Base-by-base conservation (phyloP, 2,113 vertebrate genomes). In the Arenaria interpres region DNA sequence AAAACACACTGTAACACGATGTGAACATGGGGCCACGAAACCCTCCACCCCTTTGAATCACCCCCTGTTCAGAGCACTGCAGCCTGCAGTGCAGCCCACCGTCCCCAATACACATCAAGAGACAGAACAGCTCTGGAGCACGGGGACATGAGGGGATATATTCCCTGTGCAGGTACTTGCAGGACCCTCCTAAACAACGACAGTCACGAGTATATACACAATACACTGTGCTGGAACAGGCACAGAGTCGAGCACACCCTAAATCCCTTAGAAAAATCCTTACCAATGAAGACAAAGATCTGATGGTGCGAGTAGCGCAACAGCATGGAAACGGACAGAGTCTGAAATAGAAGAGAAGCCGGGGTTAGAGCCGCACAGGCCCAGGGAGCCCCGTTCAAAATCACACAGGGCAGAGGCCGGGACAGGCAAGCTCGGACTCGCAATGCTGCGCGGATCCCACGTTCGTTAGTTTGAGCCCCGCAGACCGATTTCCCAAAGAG, bases 231-330 rank as follows among this genome's bases (percentile, higher is more conserved):
- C 60, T 51, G 64, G 30, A 82, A 87, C 30, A 48, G 53, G 17
- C 51, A 32, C 13, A 12, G 35, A 2, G 14, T 3, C 45, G 76
- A 69, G 51, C 5, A 54, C 67, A 33, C 46, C 63, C 79, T 20
- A 32, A 71, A 51, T 2, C 39, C 76, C 76, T 41, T 8, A 33
- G 37, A 3, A 32, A 62, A 28, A 24, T 28, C 94, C 99, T 98
- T 97, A 99, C 99, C 99, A 13, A 99, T 99, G 95, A 99, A 99
- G 95, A 99, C 99, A 73, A 99, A 99, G 96, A 99, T 99, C 98
- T 99, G 99, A 92, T 99, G 99, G 95, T 99, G 99, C 0, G 99
- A 99, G 91, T 99, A 99, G 54, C 99, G 98, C 82, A 99, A 96
- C 91, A 99, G 98, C 99, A 99, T 99, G 5, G 99, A 99, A 35